Percentiles rank a stretch among this genome's conserved stretches.
These are phyloP conservation scores for Pseudobourletiella spinata DNA, from an alignment of 1,140 invertebrate species.

Conservation along the genomic window DNA sequence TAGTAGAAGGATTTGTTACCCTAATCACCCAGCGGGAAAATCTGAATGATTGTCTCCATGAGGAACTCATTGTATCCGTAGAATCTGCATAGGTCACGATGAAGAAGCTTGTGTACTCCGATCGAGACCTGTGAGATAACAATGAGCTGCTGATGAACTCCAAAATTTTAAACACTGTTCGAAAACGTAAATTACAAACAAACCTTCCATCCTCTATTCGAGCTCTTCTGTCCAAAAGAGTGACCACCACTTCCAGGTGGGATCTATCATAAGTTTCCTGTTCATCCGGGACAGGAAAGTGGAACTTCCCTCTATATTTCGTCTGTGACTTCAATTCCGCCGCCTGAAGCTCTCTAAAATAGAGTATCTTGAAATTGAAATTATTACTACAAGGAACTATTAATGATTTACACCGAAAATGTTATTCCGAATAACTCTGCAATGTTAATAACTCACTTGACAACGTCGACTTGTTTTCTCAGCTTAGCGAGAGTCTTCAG, in stretches of 20 bases:
- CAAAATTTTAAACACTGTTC: slow-evolving; percentile 1
- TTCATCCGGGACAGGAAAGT: slow-evolving; percentile 63
- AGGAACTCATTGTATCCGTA: slow-evolving; percentile 96
- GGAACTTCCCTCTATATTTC: slow-evolving; percentile 60
- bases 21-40: slow-evolving; percentile 81
- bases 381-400: too few relatives aligned
- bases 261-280: slow-evolving; percentile 59
- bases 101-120: slow-evolving; percentile 73
- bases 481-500: slow-evolving; percentile 51
- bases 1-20: too few relatives aligned
- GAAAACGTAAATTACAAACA: slow-evolving; percentile 13
- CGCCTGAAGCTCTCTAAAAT: slow-evolving; percentile 58
- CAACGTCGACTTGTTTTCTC: slow-evolving; percentile 57
- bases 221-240: slow-evolving; percentile 80
- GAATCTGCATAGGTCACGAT: slow-evolving; percentile 79
- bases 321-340: slow-evolving; percentile 67
- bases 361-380: too few relatives aligned
- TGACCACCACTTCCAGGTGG: slow-evolving; percentile 74
- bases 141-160: slow-evolving; percentile 3
- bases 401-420: not conserved
- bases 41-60: slow-evolving; percentile 86
- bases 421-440: too few relatives aligned
- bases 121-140: slow-evolving; percentile 54
- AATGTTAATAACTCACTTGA: slow-evolving; percentile 29
- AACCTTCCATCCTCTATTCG: slow-evolving; percentile 58